Percentiles rank a stretch among this genome's conserved stretches.
These are phyloP conservation scores for Drosophila repletoides DNA, from an alignment of 1,140 invertebrate genomes.

Conservation along the genomic window DNA sequence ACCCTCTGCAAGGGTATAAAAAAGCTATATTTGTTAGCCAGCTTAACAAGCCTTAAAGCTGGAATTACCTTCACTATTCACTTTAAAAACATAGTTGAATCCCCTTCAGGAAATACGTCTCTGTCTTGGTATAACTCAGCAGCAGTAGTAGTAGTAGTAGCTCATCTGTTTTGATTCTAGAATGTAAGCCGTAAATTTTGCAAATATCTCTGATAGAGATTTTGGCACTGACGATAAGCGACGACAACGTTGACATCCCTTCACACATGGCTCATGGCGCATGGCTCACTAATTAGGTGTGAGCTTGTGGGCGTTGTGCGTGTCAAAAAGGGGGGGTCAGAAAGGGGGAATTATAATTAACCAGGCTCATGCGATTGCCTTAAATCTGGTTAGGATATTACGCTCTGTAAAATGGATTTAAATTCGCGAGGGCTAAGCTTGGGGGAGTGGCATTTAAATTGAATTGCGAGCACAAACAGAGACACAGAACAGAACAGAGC, in stretches of 20 bases:
- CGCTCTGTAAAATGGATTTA: slow-evolving; percentile 27
- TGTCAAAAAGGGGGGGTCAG: neutral
- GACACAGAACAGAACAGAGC: slow-evolving; percentile 10
- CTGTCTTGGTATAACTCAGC: neutral
- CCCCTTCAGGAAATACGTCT: neutral
- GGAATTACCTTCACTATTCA: neutral
- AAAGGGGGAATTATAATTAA: slow-evolving; percentile 44
- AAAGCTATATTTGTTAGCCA: no score
- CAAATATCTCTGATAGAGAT: slow-evolving; percentile 44
- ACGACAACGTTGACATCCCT: slow-evolving; percentile 14
- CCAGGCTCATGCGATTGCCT: slow-evolving; percentile 19
- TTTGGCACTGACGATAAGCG: slow-evolving; percentile 34
- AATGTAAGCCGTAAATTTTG: slow-evolving; percentile 43
- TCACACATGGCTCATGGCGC: slow-evolving; percentile 17
- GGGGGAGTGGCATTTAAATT: slow-evolving; percentile 24
- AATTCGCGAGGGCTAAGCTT: neutral
- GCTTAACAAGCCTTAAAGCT: no score
- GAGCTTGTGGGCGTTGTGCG: slow-evolving; percentile 13
- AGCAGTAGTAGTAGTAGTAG: neutral
- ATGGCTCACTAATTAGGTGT: slow-evolving; percentile 17
- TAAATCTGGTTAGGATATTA: slow-evolving; percentile 28
- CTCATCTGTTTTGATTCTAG: slow-evolving; percentile 12
- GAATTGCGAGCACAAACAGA: slow-evolving; percentile 27
- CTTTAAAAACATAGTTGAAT: no score
- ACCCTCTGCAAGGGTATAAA: no score